phyloP scores from a whole-genome alignment of 2,113 vertebrate species.

The Laticauda laticaudata region DNA sequence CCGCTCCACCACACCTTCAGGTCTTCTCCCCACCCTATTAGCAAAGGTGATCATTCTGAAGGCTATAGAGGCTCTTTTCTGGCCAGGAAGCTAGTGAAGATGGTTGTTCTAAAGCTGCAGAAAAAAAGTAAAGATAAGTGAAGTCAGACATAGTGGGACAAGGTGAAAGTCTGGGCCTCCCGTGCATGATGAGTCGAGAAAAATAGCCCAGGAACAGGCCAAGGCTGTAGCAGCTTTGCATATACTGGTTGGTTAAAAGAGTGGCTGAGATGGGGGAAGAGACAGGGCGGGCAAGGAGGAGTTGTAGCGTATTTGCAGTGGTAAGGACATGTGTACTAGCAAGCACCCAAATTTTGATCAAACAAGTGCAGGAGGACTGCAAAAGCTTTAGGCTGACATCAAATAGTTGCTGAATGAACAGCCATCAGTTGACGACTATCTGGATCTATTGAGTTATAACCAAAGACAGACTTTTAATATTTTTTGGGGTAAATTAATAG shows the following conservation, averaged over 20 bases:
- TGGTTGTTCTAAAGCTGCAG: not conserved
- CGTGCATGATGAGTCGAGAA: not conserved
- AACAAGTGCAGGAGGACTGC: not conserved
- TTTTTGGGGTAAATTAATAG: not conserved
- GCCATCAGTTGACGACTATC: not conserved
- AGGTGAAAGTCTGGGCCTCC: no score
- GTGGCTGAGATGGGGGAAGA: not conserved
- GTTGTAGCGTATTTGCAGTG: not conserved
- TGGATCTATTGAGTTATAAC: not conserved
- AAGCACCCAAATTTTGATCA: not conserved
- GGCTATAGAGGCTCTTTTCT: not conserved
- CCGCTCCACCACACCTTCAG: not conserved
- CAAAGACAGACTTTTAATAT: not conserved
- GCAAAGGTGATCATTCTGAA: not conserved
- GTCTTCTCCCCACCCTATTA: not conserved
- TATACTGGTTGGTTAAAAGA: not conserved
- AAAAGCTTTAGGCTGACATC: not conserved
- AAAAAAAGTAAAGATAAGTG: not conserved
- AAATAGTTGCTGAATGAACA: not conserved
- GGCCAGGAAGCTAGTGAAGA: not conserved
- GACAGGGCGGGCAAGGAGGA: not conserved
- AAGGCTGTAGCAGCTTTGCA: not conserved
- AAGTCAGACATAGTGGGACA: not conserved
- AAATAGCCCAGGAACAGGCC: not conserved
- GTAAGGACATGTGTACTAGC: not conserved